phyloP scores from a whole-genome alignment of 1,140 invertebrate genomes.

The Lucilia sericata region DNA sequence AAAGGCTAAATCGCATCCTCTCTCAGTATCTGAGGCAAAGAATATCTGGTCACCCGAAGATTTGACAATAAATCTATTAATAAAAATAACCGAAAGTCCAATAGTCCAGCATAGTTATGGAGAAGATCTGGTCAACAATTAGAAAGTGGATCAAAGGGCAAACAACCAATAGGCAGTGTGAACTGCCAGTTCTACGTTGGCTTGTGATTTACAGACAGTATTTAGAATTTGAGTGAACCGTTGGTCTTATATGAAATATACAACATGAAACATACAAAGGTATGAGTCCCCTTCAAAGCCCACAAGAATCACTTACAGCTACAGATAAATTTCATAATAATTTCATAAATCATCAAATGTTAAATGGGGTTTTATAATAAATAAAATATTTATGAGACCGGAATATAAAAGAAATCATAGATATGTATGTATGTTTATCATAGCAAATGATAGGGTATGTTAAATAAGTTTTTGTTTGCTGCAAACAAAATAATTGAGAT shows the following conservation, averaged over 20 bases:
- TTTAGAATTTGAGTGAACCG: not conserved
- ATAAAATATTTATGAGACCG: constrained; percentile 19
- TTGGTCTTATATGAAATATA: not conserved
- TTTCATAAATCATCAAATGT: constrained; percentile 28
- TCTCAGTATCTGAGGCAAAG: no score
- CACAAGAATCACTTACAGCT: not conserved
- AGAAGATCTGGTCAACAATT: no score
- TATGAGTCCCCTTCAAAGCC: not conserved
- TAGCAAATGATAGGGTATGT: not conserved
- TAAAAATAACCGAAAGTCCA: no score
- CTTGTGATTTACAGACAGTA: no score
- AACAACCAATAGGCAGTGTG: no score
- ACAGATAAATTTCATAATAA: not conserved
- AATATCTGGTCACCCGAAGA: no score
- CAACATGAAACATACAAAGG: not conserved
- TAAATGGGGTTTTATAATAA: constrained; percentile 8
- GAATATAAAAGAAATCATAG: constrained; percentile 14
- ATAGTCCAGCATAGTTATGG: no score
- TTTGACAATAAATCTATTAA: no score
- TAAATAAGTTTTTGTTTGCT: not conserved
- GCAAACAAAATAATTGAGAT: not conserved
- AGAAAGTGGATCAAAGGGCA: no score
- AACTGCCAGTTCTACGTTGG: no score
- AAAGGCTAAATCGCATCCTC: no score
- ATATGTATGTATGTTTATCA: not conserved